phyloP scores from a whole-genome alignment of 2,797 vertebrate species.

The Peromyscus nudipes region DNA sequence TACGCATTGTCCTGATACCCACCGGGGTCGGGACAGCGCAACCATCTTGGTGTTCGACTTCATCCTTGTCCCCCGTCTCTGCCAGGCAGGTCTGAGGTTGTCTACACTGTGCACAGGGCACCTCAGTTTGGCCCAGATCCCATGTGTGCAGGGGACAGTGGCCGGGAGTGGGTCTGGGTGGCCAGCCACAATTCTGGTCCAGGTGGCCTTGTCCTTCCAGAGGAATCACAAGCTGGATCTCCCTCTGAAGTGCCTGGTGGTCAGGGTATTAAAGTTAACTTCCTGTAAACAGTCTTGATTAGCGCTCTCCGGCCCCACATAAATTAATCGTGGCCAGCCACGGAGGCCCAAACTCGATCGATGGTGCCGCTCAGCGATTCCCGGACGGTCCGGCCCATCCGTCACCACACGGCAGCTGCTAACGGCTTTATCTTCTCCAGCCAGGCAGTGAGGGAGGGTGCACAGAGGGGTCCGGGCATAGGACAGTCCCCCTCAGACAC shows the following conservation, averaged over 20 bases:
- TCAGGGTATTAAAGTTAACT: conserved; percentile 86
- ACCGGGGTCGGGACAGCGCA: accelerated
- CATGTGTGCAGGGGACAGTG: accelerated
- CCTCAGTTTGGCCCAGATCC: background rate
- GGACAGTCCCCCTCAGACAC: background rate
- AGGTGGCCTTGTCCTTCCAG: too few species aligned
- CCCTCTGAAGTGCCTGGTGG: background rate
- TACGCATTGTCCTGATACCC: background rate
- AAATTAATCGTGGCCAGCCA: conserved; percentile 86
- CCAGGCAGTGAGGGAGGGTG: accelerated
- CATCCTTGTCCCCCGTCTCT: background rate
- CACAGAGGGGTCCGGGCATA: background rate
- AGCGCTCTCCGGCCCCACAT: conserved; percentile 86
- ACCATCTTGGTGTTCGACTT: accelerated
- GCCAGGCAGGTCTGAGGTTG: background rate
- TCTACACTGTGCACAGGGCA: background rate
- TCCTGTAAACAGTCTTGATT: conserved; percentile 89
- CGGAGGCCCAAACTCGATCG: conserved; percentile 74
- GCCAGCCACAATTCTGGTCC: accelerated
- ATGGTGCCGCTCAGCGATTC: conserved; percentile 72
- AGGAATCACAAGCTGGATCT: background rate
- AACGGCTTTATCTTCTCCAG: conserved; percentile 42
- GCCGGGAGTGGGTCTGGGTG: background rate
- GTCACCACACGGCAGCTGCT: accelerated
- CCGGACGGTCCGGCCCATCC: conserved; percentile 57